These are phyloP conservation scores for Arvicanthis niloticus DNA, from an alignment of 2,113 vertebrate species.

Conservation along the genomic window DNA sequence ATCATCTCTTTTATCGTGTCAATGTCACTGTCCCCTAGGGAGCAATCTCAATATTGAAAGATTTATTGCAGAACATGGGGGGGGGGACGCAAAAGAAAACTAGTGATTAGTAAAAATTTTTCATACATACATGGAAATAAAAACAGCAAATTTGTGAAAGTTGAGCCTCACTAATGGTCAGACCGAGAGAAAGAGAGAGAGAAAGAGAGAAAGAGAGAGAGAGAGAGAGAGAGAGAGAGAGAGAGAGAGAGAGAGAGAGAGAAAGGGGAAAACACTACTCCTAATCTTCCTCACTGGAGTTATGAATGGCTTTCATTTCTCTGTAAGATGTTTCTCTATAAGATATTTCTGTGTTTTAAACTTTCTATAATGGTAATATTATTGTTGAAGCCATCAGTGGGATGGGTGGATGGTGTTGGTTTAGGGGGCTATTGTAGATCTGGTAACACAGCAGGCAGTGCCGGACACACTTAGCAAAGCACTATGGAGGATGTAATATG, in stretches of 20 bases:
- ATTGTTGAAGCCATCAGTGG: background rate
- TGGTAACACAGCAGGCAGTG: too few relatives aligned
- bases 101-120: background rate
- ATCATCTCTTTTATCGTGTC: background rate
- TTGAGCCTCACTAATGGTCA: background rate
- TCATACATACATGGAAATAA: background rate
- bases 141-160: background rate
- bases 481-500: too few relatives aligned
- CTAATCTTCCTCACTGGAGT: background rate
- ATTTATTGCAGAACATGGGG: too few relatives aligned
- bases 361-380: background rate
- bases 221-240: background rate
- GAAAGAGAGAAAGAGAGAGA: background rate
- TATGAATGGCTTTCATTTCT: background rate
- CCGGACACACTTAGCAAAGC: background rate
- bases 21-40: background rate
- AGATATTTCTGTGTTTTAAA: background rate
- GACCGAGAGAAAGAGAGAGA: background rate
- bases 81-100: background rate
- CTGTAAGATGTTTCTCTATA: background rate
- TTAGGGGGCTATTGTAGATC: background rate
- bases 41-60: background rate
- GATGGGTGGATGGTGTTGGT: accelerated
- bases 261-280: background rate
- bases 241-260: background rate